A percentile compares a stretch with the other conserved stretches of the same genome.
phyloP scores from a whole-genome alignment of 2,888 invertebrate genomes.

The Volucella inanis region DNA sequence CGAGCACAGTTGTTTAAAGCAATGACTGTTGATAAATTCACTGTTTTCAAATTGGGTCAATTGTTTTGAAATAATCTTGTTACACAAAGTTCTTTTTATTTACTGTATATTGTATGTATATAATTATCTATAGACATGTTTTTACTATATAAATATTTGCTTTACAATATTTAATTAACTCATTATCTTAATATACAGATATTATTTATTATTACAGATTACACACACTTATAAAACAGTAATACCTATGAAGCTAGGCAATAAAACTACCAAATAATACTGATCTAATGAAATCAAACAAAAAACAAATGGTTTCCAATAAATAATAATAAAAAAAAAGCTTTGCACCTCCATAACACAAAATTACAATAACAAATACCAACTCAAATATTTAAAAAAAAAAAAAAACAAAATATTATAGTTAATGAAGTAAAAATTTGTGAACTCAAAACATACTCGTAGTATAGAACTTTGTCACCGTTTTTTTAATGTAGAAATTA shows the following conservation, averaged over 20 bases:
- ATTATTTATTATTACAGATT: slow-evolving; percentile 37
- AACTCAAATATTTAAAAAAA: slow-evolving; percentile 7
- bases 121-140: slow-evolving; percentile 49
- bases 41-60: slow-evolving; percentile 10
- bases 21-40: no score
- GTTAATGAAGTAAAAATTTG: slow-evolving; percentile 31
- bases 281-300: slow-evolving; percentile 43
- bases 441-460: slow-evolving; percentile 35
- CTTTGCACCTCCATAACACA: slow-evolving; percentile 15
- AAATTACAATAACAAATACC: slow-evolving; percentile 49
- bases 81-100: slow-evolving; percentile 69
- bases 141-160: slow-evolving; percentile 63
- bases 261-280: slow-evolving; percentile 57
- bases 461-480: slow-evolving; percentile 12
- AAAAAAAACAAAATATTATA: neutral
- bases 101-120: slow-evolving; percentile 52
- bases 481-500: neutral
- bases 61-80: neutral
- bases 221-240: slow-evolving; percentile 34
- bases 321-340: slow-evolving; percentile 1
- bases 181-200: slow-evolving; percentile 45
- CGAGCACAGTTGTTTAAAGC: no score
- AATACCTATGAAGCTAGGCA: slow-evolving; percentile 31
- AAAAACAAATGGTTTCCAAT: slow-evolving; percentile 9
- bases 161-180: slow-evolving; percentile 48